Conservation (phyloP, 2,888 invertebrate genomes). For the Apodemia duryi region DNA sequence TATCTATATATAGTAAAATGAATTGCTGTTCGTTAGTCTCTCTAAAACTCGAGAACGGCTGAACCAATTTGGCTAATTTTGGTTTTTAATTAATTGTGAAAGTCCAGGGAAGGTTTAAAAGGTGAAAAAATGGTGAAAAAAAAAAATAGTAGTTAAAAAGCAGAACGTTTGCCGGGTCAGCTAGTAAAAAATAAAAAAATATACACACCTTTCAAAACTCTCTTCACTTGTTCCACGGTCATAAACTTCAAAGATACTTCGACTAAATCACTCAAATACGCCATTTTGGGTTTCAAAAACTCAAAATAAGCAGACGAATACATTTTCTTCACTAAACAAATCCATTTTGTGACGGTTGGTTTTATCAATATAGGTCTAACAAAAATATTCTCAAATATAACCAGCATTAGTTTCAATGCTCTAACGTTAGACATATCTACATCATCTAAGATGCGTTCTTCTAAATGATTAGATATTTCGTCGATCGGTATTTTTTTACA, state of each 20-base stretch:
- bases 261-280: conserved; percentile 39
- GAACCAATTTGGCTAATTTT: too few species aligned
- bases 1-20: too few species aligned
- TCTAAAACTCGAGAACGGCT: too few species aligned
- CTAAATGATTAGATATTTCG: conserved; percentile 36
- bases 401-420: conserved; percentile 36
- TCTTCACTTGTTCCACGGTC: conserved; percentile 31
- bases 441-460: conserved; percentile 31
- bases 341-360: background rate
- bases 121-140: too few species aligned
- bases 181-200: too few species aligned
- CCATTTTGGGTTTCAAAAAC: conserved; percentile 28
- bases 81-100: too few species aligned
- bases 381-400: conserved; percentile 20
- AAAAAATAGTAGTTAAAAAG: too few species aligned
- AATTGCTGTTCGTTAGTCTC: too few species aligned
- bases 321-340: conserved; percentile 22
- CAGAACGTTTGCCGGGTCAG: too few species aligned
- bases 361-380: conserved; percentile 22
- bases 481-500: conserved; percentile 30
- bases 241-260: conserved; percentile 37
- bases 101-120: too few species aligned
- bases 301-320: conserved; percentile 19
- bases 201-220: conserved; percentile 20
- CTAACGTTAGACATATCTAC: conserved; percentile 27